Base-by-base conservation (phyloP, 2,113 vertebrate genomes). In the Corythaixoides concolor region DNA sequence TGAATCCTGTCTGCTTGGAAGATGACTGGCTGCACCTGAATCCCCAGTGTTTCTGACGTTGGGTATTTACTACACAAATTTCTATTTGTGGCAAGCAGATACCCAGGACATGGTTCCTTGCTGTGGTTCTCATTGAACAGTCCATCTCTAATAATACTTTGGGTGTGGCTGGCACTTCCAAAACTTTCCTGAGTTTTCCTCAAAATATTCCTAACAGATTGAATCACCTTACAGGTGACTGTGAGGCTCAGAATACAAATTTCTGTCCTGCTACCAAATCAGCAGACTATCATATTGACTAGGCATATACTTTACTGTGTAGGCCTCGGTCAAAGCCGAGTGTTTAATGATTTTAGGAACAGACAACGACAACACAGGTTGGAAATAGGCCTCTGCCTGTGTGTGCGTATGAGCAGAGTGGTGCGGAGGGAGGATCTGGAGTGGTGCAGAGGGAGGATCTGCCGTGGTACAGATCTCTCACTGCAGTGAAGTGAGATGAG, bases 381-480 rank as follows among this genome's bases (percentile, higher is more conserved):
- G 45, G 41, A 58, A 53, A 12, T 8, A 8, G 26, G 1, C 56
- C 21, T 56, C 24, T 67, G 59, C 16, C 8, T n/a, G 1, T 22
- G 15, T 43, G 26, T 39, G 5, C 41, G 11, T 50, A n/a, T n/a
- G n/a, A 73, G 28, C n/a, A 89, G 62, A 37, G 6, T 28, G 41
- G 14, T 43, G 41, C 41, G 13, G 41, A 43, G 41, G 41, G 41
- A 9, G 8, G 39, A 11, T 39, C 39, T 76, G 24, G 62, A 37
- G 6, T 28, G 41, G 14, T 43, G 41, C 41, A 43, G 41, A 43
- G 41, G 41, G 41, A 9, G 8, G 39, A 11, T 39, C 39, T 76
- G 24, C 14, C 0, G 0, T 17, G 12, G 55, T 33, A 52, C 39
- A 77, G 7, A 28, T 59, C n/a, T 67, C 30, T 66, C 77, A 30